Evolutionary conservation across 2,797 vertebrate species (phyloP).

Genomic region (Centropyge bicolor): DNA sequence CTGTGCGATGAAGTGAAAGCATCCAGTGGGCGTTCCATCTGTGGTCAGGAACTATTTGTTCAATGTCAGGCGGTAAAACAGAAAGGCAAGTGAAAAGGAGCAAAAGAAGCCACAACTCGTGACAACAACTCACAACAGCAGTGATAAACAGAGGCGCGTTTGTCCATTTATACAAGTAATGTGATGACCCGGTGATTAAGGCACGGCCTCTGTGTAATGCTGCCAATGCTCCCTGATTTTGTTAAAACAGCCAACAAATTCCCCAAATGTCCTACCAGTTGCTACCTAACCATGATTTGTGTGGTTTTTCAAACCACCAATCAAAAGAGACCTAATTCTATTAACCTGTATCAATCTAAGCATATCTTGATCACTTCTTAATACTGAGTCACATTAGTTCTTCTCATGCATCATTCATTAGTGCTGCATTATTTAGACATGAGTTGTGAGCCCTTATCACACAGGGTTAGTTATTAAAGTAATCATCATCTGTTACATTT

Average conservation of each 20-base stretch:
- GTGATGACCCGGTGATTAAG: not conserved
- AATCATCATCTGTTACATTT: not conserved
- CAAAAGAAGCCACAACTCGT: not conserved
- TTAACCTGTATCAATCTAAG: not conserved
- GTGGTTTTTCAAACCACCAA: not conserved
- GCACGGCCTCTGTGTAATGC: not conserved
- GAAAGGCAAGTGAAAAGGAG: not conserved
- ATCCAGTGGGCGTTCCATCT: not conserved
- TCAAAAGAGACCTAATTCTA: not conserved
- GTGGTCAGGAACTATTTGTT: not conserved
- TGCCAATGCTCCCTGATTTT: not conserved
- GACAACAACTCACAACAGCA: not conserved
- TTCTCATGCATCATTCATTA: constrained; percentile 19
- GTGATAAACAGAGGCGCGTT: constrained; percentile 7
- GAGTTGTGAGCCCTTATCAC: not conserved
- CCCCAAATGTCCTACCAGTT: not conserved
- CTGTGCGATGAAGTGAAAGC: not conserved
- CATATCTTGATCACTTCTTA: not conserved
- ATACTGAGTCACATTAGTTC: no score
- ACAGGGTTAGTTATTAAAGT: no score
- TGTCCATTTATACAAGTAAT: not conserved
- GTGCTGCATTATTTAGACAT: not conserved
- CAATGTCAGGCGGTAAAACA: not conserved
- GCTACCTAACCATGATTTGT: not conserved
- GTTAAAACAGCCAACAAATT: not conserved